Percentiles rank a stretch among this genome's conserved stretches.
Evolutionary conservation across 2,888 invertebrate species (phyloP).

Genomic region (Ophraella communa): DNA sequence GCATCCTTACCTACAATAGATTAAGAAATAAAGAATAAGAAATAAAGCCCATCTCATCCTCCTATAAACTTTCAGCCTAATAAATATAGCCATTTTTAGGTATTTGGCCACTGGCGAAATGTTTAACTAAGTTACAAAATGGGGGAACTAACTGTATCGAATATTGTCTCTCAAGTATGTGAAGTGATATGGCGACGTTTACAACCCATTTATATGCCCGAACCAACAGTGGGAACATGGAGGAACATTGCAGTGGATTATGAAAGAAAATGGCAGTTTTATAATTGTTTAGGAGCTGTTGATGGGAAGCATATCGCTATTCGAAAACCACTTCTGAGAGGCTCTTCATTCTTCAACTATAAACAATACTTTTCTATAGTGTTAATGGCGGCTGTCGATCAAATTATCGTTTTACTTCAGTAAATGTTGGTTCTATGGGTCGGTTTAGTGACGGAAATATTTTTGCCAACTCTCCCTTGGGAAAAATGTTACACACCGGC

Average conservation of each 20-base stretch:
- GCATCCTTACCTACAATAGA: neutral
- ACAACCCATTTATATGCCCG: slow-evolving; percentile 37
- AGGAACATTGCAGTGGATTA: slow-evolving; percentile 42
- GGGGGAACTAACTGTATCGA: slow-evolving; percentile 48
- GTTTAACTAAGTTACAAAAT: slow-evolving; percentile 11
- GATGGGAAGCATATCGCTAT: slow-evolving; percentile 48
- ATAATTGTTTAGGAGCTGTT: slow-evolving; percentile 43
- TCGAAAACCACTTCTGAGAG: slow-evolving; percentile 42
- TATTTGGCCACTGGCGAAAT: slow-evolving; percentile 10
- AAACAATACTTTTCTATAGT: slow-evolving; percentile 46
- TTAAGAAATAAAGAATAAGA: too few relatives aligned
- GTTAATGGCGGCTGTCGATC: slow-evolving; percentile 45
- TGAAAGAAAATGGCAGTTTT: slow-evolving; percentile 46
- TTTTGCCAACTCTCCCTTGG: slow-evolving; percentile 39
- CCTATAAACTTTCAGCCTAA: too few relatives aligned
- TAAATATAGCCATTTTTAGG: too few relatives aligned
- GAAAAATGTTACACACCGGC: slow-evolving; percentile 20
- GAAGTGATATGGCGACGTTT: slow-evolving; percentile 43
- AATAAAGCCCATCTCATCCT: too few relatives aligned
- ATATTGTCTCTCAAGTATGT: slow-evolving; percentile 49
- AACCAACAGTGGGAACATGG: slow-evolving; percentile 36
- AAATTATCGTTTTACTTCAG: slow-evolving; percentile 44
- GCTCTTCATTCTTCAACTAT: slow-evolving; percentile 48
- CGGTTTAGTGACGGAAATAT: slow-evolving; percentile 42
- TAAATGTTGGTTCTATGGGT: slow-evolving; percentile 37